Evolutionary conservation across 2,888 invertebrate genomes (phyloP), one percentile per base, ranked within the genome.

Genomic region (Nysson spinosus): DNA sequence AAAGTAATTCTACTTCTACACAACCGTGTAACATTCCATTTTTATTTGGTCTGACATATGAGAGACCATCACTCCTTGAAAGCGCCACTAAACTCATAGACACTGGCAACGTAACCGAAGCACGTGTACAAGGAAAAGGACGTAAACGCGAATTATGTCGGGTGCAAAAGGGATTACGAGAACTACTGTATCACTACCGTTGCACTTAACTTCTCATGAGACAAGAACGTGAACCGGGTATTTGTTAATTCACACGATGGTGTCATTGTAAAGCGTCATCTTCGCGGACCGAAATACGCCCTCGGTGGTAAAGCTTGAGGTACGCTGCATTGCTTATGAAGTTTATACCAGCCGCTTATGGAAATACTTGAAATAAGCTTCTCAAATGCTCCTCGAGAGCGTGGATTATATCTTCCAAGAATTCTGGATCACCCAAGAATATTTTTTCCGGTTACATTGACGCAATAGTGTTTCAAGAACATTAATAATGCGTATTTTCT

Each of bases 201-300:
- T 20, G 58, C 74, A 49, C 64, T 77, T 77, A 75, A 75, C 75
- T 75, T 75, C 75, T 75, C 52, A 56, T 74, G 68, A 66, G 60
- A 24, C 32, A 51, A n/a, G 37, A 62, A 69, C 64, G 64, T 56
- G 43, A 57, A 43, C 7, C 16, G 58, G 77, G 55, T 74, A 71
- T 74, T 76, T 71, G 75, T 76, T 76, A 77, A 76, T 76, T 76
- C 75, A 74, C 66, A 62, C 40, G 60, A 28, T 47, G 60, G 56
- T 51, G 72, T 72, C 71, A 72, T 58, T 72, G 75, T 72, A 72
- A 72, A 72, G 74, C 72, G 71, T 66, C 74, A 70, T 72, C 72
- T 66, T 58, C 61, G 51, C 43, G n/a, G 57, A 39, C 42, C 62
- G 70, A 74, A 56, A 72, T 74, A 74, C 65, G 39, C 63, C 28